Evolutionary conservation across 2,113 vertebrate species (phyloP), one percentile per base, ranked within the genome.

Genomic region (Paradoxurus hermaphroditus): DNA sequence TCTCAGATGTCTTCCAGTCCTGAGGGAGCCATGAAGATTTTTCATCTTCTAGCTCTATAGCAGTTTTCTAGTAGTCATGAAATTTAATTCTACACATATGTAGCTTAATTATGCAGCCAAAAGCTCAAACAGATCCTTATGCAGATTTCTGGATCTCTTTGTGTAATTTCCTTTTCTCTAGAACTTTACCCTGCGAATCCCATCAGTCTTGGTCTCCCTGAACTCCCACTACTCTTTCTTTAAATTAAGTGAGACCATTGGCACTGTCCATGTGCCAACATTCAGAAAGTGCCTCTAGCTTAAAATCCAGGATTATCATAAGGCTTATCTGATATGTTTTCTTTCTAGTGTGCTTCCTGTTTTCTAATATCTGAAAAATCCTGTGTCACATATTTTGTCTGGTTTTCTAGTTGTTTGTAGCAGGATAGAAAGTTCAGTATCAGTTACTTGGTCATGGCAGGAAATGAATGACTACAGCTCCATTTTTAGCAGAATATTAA

Each of bases 401-500:
- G 31, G 3, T 92, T 94, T 78, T 97, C 51, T 90, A 41, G 65
- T 86, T 97, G 72, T 92, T 94, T 95, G 83, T 16, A 75, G 15
- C 36, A 75, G 25, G 19, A 95, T 31, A 31, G 10, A 27, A 92
- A 83, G 34, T 90, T 92, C 41, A 78, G 3, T 90, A 68, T 94
- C 59, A 92, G 41, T 94, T 86, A 70, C 16, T 77, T 92, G 68
- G 19, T 94, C 73, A 44, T 90, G 39, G 62, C 65, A 92, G 62
- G 53, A 97, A 96, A 86, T 90, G 49, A 19, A 92, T 94, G 85
- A 49, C 29, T 86, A 5, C 16, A 78, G 85, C 90, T 94, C 86
- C 31, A 77, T 94, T 97, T 95, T 92, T 94, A 95, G 75, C 29
- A 88, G 36, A 68, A n/a, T 94, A 92, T 88, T 93, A 94, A 82